These are phyloP conservation scores for Astreopora myriophthalma DNA, from an alignment of 64 coral and sea anemone species.

Conservation along the genomic window DNA sequence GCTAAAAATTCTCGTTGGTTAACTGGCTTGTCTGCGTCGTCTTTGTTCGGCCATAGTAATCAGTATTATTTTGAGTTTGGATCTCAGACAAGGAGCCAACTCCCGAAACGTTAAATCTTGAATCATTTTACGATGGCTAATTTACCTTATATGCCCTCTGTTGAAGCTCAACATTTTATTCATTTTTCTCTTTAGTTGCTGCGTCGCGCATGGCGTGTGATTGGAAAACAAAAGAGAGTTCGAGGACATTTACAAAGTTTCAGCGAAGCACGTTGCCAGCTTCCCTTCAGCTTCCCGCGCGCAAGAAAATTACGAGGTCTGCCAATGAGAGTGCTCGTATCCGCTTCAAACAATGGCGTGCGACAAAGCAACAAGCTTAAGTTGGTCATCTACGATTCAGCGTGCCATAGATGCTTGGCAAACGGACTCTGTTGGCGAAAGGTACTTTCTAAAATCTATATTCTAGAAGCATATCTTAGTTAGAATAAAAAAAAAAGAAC, in stretches of 20 bases:
- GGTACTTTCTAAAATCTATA: conserved; percentile 6
- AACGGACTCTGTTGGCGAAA: conserved; percentile 72
- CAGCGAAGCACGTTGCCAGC: conserved; percentile 67
- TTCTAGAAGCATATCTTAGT: not conserved
- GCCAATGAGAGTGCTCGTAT: conserved; percentile 65
- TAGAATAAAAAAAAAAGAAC: too few relatives aligned
- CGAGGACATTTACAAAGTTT: conserved; percentile 72
- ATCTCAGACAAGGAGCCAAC: too few relatives aligned
- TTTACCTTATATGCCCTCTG: too few relatives aligned
- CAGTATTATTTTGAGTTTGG: too few relatives aligned
- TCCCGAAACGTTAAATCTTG: too few relatives aligned
- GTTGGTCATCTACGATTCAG: conserved; percentile 84
- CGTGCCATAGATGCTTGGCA: conserved; percentile 66
- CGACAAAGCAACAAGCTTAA: conserved; percentile 68
- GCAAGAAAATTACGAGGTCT: conserved; percentile 72
- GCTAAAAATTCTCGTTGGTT: too few relatives aligned
- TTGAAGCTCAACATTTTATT: not conserved
- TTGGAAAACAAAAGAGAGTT: conserved; percentile 54
- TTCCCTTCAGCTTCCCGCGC: conserved; percentile 62
- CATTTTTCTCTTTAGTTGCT: conserved; percentile 41
- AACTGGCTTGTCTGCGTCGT: too few relatives aligned
- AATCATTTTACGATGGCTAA: too few relatives aligned
- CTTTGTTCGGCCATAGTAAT: too few relatives aligned
- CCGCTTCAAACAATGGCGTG: conserved; percentile 74
- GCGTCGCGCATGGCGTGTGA: conserved; percentile 61